These are phyloP conservation scores for Coryphaenoides rupestris DNA, from an alignment of 2,113 vertebrate genomes.

Conservation along the genomic window DNA sequence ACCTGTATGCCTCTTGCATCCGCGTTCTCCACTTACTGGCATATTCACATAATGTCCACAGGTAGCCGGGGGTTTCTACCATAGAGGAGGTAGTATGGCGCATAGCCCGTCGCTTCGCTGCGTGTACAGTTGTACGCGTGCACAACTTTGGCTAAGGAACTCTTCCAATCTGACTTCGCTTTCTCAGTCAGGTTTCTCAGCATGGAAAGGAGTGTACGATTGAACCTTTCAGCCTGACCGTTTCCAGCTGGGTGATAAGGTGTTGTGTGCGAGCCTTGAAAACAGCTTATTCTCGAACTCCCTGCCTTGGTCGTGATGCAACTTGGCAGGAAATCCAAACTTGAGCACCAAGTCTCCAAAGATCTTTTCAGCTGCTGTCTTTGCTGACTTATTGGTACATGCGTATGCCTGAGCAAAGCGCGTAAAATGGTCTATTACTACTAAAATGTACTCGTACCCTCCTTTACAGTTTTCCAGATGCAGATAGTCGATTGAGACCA, in stretches of 20 bases:
- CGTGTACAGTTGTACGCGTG: constrained; percentile 11
- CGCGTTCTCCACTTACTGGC: constrained; percentile 2
- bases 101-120: constrained; percentile 4
- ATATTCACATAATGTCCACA: constrained; percentile 16
- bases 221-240: constrained; percentile 28
- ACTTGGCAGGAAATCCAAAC: constrained; percentile 14
- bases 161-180: constrained; percentile 7
- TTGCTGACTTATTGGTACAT: constrained; percentile 16
- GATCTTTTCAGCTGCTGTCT: constrained; percentile 17
- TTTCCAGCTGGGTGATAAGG: too few relatives aligned
- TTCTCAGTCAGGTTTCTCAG: constrained; percentile 20
- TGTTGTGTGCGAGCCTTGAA: constrained; percentile 7
- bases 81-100: constrained; percentile 12
- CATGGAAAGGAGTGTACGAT: constrained; percentile 26
- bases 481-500: constrained; percentile 11
- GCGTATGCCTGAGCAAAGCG: constrained; percentile 10
- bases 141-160: constrained; percentile 11
- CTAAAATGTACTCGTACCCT: constrained; percentile 16
- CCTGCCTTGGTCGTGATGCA: constrained; percentile 18
- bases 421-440: constrained; percentile 3
- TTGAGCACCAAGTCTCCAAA: constrained; percentile 12
- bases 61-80: constrained; percentile 1
- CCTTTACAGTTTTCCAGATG: constrained; percentile 15
- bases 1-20: constrained; percentile 4
- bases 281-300: constrained; percentile 19